phyloP scores from a whole-genome alignment of 2,797 vertebrate species.

The Notolepis coatsorum region DNA sequence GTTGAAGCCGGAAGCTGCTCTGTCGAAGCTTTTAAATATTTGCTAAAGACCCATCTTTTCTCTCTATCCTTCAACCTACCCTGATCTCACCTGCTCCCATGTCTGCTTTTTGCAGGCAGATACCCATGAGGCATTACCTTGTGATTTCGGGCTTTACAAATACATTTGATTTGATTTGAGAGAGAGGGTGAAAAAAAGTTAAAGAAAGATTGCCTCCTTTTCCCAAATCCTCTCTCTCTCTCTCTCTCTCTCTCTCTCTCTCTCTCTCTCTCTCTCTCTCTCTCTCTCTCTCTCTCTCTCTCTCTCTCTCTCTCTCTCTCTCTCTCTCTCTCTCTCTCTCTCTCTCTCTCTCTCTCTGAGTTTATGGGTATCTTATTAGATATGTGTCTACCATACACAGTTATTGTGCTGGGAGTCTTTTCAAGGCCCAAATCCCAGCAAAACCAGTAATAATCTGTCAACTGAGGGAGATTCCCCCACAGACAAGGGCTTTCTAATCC shows the following conservation, averaged over 20 bases:
- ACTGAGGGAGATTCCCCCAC: slow-evolving; percentile 75
- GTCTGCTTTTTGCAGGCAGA: no score
- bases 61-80: no score
- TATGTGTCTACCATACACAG: slow-evolving; percentile 77
- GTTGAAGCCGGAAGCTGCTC: no score
- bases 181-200: slow-evolving; percentile 31
- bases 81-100: no score
- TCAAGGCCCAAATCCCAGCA: slow-evolving; percentile 79
- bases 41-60: no score
- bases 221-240: slow-evolving; percentile 47
- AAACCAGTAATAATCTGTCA: slow-evolving; percentile 86
- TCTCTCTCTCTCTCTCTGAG: slow-evolving; percentile 48
- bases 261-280: slow-evolving; percentile 24
- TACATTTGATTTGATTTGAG: no score
- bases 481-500: slow-evolving; percentile 84
- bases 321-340: slow-evolving; percentile 21
- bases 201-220: slow-evolving; percentile 62
- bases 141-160: no score
- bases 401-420: slow-evolving; percentile 83
- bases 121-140: no score
- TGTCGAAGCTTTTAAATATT: no score
- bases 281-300: slow-evolving; percentile 45
- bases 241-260: slow-evolving; percentile 25
- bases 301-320: slow-evolving; percentile 50
- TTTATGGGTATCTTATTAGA: slow-evolving; percentile 83